These are phyloP conservation scores for Bradynema listronoti DNA, from an alignment of 1,140 invertebrate species.

Conservation along the genomic window DNA sequence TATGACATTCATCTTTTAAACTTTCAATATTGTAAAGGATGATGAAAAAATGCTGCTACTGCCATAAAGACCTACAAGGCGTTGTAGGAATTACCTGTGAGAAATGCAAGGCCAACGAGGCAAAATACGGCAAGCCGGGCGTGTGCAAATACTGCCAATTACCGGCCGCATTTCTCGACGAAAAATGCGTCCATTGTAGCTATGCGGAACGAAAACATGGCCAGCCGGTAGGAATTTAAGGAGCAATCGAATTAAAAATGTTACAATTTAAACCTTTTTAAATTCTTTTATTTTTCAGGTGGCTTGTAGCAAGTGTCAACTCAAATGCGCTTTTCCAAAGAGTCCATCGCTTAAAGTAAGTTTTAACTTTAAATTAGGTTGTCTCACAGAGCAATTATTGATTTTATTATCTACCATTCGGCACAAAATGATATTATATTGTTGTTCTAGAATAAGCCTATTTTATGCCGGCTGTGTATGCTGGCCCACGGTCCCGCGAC, in stretches of 20 bases:
- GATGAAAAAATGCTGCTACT: constrained; percentile 31
- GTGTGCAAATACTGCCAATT: constrained; percentile 38
- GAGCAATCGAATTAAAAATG: too few species aligned
- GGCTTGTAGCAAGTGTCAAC: constrained; percentile 26
- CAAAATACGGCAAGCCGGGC: constrained; percentile 37
- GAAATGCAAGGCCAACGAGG: constrained; percentile 39
- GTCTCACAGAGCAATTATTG: background rate
- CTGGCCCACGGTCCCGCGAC: constrained; percentile 2
- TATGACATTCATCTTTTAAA: too few species aligned
- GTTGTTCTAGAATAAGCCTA: constrained; percentile 32
- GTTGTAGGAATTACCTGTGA: constrained; percentile 28
- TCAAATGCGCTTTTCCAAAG: constrained; percentile 34
- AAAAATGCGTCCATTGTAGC: constrained; percentile 41
- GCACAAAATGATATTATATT: background rate
- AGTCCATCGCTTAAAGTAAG: constrained; percentile 24
- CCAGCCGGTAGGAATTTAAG: too few species aligned
- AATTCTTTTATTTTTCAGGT: too few species aligned
- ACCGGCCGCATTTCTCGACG: constrained; percentile 40
- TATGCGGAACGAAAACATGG: constrained; percentile 36
- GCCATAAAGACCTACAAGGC: constrained; percentile 19
- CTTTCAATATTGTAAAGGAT: constrained; percentile 10
- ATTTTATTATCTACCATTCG: constrained; percentile 9
- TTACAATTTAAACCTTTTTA: too few species aligned
- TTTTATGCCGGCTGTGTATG: constrained; percentile 35
- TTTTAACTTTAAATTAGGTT: background rate